Evolutionary conservation across 2,113 vertebrate species (phyloP), one percentile per base, ranked within the genome.

Genomic region (Tetrao urogallus): DNA sequence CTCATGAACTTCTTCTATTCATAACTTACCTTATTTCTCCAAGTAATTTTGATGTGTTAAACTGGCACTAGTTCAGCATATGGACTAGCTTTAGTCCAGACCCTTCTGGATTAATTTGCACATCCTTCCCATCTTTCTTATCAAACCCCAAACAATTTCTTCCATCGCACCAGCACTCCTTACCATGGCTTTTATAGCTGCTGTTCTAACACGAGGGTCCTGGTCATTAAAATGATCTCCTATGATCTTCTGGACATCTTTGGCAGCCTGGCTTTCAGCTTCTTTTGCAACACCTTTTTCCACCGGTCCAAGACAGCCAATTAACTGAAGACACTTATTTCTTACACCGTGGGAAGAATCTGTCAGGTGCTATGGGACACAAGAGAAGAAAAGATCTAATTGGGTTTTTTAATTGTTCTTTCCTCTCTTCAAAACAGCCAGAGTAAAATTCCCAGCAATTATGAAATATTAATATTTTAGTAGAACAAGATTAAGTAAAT

Each of bases 161-260:
- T 85, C 19, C 64, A 63, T 2, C 3, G 2, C 58, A 36, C 22
- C 48, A 82, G 24, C 19, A 54, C 28, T 14, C 45, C 93, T 91
- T 97, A 99, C 99, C 99, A 99, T 99, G 42, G 99, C 99, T 97
- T 99, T 99, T 94, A 99, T 98, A 72, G 99, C 99, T 40, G 99
- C 99, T 2, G 99, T 99, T 82, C 99, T 98, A 18, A 99, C 99
- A 56, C 99, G 98, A 42, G 99, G 99, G 57, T 99, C 99, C 96
- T 99, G 99, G 96, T 99, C 99, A 63, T 89, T 98, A 71, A 99
- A 99, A 94, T 99, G 98, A 90, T 99, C 99, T 15, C 99, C 99
- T 95, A 99, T 99, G 90, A 99, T 98, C 91, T 98, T 98, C 97
- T 99, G 99, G 22, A 99, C 98, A 13, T 99, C 99, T 97, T 97